Evolutionary conservation across 2,888 invertebrate species (phyloP).

Genomic region (Norana najaformis): DNA sequence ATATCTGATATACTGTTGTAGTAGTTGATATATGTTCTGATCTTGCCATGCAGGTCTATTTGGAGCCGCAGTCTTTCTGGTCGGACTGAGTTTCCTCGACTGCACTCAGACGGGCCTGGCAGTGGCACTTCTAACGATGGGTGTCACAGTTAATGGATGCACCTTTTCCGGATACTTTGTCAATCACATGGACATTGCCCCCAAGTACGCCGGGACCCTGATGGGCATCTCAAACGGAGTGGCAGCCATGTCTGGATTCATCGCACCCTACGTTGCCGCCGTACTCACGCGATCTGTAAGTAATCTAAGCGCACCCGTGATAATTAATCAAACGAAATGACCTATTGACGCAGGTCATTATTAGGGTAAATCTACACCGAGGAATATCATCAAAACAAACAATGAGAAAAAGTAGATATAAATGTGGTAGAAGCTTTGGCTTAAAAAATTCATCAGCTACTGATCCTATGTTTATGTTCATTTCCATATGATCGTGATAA

Average conservation of each 20-base stretch:
- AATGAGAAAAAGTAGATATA: neutral
- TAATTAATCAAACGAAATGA: neutral
- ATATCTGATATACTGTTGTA: neutral
- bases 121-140: constrained; percentile 54
- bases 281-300: constrained; percentile 51
- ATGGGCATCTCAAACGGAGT: constrained; percentile 61
- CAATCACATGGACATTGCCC: constrained; percentile 62
- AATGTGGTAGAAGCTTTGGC: neutral
- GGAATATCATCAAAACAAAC: neutral
- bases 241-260: constrained; percentile 59
- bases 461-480: too few relatives aligned
- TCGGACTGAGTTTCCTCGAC: constrained; percentile 57
- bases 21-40: too few relatives aligned
- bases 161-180: constrained; percentile 60
- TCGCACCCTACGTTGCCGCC: constrained; percentile 58
- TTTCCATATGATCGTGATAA: too few relatives aligned
- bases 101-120: constrained; percentile 53
- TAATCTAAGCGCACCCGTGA: neutral
- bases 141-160: constrained; percentile 55
- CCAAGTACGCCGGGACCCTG: constrained; percentile 59
- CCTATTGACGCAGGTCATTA: neutral
- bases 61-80: constrained; percentile 55
- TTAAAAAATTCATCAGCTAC: neutral
- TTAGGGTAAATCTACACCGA: neutral
- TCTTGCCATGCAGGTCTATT: too few relatives aligned